Conservation (phyloP, 2,888 invertebrate genomes). For the Microctonus hyperodae region DNA sequence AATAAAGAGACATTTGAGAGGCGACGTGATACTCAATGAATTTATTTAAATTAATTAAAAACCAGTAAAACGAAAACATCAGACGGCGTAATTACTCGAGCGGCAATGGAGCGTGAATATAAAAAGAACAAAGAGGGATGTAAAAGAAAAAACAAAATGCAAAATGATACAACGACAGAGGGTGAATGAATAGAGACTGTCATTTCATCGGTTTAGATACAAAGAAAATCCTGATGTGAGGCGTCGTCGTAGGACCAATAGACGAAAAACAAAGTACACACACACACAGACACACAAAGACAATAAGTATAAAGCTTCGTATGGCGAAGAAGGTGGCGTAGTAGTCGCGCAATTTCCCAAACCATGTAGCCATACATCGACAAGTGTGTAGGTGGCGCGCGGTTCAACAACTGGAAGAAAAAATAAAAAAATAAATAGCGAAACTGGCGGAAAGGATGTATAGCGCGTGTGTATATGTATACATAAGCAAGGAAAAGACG, state of each 20-base stretch:
- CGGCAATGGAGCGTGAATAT: conserved; percentile 24
- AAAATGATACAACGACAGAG: background rate
- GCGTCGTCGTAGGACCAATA: conserved; percentile 16
- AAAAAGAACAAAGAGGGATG: background rate
- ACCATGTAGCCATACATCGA: background rate
- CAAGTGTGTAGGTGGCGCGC: conserved; percentile 1
- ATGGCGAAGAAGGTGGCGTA: conserved; percentile 7
- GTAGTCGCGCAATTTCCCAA: background rate
- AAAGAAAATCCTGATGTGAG: conserved; percentile 26
- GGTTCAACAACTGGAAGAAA: background rate
- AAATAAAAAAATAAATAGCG: background rate
- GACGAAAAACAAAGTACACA: conserved; percentile 13
- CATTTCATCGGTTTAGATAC: conserved; percentile 9
- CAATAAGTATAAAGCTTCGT: background rate
- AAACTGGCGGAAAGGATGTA: conserved; percentile 4
- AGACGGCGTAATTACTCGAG: conserved; percentile 51
- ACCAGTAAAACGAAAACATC: conserved; percentile 46
- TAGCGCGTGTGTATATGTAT: conserved; percentile 19
- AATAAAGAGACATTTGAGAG: conserved; percentile 17
- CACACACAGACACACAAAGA: background rate
- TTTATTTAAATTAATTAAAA: conserved; percentile 54
- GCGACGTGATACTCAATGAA: conserved; percentile 29
- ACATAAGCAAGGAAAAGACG: conserved; percentile 22
- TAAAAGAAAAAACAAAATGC: background rate
- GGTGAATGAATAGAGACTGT: conserved; percentile 34